Evolutionary conservation across 2,888 invertebrate genomes (phyloP).

Genomic region (Tanytarsus gracilentus): DNA sequence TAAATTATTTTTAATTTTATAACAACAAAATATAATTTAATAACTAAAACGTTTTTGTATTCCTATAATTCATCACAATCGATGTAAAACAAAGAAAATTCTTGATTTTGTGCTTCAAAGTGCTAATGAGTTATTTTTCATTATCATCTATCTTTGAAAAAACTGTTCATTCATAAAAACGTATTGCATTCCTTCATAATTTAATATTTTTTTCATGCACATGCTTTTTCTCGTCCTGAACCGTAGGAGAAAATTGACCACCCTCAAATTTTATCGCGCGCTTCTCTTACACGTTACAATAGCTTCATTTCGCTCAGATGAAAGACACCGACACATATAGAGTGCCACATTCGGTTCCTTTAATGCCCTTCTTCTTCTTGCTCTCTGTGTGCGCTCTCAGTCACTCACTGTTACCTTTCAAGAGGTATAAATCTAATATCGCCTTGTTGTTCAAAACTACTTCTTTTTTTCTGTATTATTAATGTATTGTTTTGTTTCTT

Average conservation of each 20-base stretch:
- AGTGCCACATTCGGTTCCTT: slow-evolving; percentile 29
- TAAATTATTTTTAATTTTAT: too few relatives aligned
- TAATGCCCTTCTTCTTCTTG: slow-evolving; percentile 21
- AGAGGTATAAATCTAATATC: slow-evolving; percentile 26
- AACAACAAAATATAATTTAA: too few relatives aligned
- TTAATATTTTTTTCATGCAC: not conserved
- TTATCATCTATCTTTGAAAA: slow-evolving; percentile 5
- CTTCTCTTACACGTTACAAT: not conserved
- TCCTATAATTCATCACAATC: too few relatives aligned
- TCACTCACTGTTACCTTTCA: slow-evolving; percentile 4
- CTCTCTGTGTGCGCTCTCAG: not conserved
- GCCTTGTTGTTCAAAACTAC: slow-evolving; percentile 26
- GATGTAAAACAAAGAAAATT: not conserved
- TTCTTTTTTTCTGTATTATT: slow-evolving; percentile 26
- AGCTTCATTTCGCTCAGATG: slow-evolving; percentile 17
- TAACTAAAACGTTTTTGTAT: too few relatives aligned
- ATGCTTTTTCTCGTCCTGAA: not conserved
- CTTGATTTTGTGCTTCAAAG: not conserved
- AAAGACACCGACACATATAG: slow-evolving; percentile 21
- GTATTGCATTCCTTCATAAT: not conserved
- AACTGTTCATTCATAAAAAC: slow-evolving; percentile 21
- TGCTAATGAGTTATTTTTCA: slow-evolving; percentile 26
- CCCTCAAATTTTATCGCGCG: slow-evolving; percentile 18
- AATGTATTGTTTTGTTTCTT: slow-evolving; percentile 29
- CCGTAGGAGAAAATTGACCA: slow-evolving; percentile 13